Base-by-base conservation (phyloP, 2,888 invertebrate species). In the Anodontia alba region DNA sequence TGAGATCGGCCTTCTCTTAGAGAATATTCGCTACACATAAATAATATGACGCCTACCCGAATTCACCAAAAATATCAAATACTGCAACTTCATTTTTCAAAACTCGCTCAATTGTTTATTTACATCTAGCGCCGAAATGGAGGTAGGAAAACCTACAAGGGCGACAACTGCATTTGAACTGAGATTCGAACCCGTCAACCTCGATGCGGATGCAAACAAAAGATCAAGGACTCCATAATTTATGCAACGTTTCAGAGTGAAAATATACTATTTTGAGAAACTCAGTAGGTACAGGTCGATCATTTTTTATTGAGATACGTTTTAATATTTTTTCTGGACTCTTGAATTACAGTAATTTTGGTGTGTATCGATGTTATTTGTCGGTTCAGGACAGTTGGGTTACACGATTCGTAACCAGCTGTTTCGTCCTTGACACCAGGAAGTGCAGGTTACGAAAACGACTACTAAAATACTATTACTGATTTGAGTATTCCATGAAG, bases 141-240 rank as follows among this genome's bases (percentile, higher is more conserved):
- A 62, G 62, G 3, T 33, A 1, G 17, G 20, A 62, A 33, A 62
- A 33, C 20, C 12, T 8, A 10, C 62, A 62, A 62, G 62, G 62
- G 33, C 23, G 29, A 29, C 20, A 33, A 62, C 62, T 33, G 17
- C 20, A 33, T 7, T 17, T 7, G 31, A 8, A 33, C 62, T 62
- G 62, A 62, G 62, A 62, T 62, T 62, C 62, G 62, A 62, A 62
- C 62, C 62, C 62, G 31, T 29, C 62, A 62, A 62, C 62, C 62
- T 62, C 62, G 62, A 62, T 33, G 62, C 62, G 62, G 62, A 62
- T 62, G 31, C 62, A 17, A 33, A 62, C 62, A 62, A 62, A 62
- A 62, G 62, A 62, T 62, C 62, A 33, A 62, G 33, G 33, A 62
- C 62, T 33, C 57, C 33, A 62, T 62, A 62, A 62, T 62, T 62